phyloP scores from a whole-genome alignment of 1,140 invertebrate species.

The Dufourea novaeangliae region DNA sequence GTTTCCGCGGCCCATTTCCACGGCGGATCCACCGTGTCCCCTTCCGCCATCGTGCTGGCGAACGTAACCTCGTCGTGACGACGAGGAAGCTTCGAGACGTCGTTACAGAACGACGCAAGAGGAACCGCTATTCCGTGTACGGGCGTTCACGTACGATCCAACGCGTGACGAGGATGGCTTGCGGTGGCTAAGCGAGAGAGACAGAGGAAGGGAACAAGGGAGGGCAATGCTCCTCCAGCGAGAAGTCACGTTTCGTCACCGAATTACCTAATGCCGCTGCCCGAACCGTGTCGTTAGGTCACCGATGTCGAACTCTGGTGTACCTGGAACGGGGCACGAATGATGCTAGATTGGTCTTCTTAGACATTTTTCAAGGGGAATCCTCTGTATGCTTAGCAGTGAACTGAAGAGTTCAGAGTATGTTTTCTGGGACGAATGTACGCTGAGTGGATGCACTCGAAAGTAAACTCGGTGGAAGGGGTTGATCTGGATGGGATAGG shows the following conservation, averaged over 20 bases:
- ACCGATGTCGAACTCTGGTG: conserved; percentile 6
- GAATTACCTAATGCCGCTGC: conserved; percentile 53
- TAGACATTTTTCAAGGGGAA: too few relatives aligned
- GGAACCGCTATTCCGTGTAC: conserved; percentile 67
- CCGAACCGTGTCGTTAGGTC: conserved; percentile 60
- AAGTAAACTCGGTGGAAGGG: too few relatives aligned
- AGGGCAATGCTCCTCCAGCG: conserved; percentile 1
- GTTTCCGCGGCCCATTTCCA: background rate
- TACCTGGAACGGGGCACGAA: too few relatives aligned
- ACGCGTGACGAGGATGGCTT: conserved; percentile 48
- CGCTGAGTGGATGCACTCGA: too few relatives aligned
- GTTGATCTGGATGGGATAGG: too few relatives aligned
- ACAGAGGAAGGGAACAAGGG: background rate
- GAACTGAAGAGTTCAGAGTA: too few relatives aligned
- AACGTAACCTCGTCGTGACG: background rate
- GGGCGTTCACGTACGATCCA: conserved; percentile 44
- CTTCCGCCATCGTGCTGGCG: background rate
- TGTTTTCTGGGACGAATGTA: too few relatives aligned
- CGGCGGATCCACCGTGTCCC: background rate
- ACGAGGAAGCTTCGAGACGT: conserved; percentile 55
- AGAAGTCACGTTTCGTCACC: conserved; percentile 47
- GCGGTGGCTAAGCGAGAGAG: conserved; percentile 24
- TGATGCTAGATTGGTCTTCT: background rate
- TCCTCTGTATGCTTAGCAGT: too few relatives aligned
- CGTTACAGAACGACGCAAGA: conserved; percentile 57